phyloP scores from a whole-genome alignment of 2,888 invertebrate species.

The Amitus sp. region DNA sequence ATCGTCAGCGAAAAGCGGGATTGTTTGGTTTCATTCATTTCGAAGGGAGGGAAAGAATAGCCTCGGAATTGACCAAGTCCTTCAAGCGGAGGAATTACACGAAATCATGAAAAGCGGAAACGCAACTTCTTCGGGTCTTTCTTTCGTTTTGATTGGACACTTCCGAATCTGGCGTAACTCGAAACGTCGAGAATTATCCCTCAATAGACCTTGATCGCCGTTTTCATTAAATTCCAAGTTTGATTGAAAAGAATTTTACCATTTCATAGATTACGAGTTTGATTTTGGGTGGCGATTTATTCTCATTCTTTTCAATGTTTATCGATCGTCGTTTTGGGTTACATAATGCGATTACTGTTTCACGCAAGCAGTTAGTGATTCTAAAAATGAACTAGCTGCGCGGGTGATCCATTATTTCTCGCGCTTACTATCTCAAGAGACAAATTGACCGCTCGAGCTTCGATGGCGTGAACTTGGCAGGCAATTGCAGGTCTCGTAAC shows the following conservation, averaged over 20 bases:
- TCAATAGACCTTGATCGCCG: background rate
- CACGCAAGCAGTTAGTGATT: too few relatives aligned
- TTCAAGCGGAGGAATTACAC: slow-evolving; percentile 9
- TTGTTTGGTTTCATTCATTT: slow-evolving; percentile 26
- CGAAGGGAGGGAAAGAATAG: slow-evolving; percentile 25
- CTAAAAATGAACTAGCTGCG: background rate
- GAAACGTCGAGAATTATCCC: background rate
- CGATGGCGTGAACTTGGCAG: too few relatives aligned
- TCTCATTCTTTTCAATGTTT: too few relatives aligned
- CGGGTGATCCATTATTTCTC: background rate
- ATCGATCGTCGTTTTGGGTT: too few relatives aligned
- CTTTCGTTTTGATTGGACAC: slow-evolving; percentile 1
- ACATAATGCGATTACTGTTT: too few relatives aligned
- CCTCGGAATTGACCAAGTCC: slow-evolving; percentile 26
- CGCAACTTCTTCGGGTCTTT: too few relatives aligned
- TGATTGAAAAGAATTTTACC: too few relatives aligned
- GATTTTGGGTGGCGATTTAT: too few relatives aligned
- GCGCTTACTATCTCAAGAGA: background rate
- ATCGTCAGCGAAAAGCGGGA: slow-evolving; percentile 37
- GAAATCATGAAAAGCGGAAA: slow-evolving; percentile 24
- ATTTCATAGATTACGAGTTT: too few relatives aligned
- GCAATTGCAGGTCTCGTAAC: too few relatives aligned
- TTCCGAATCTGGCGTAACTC: background rate
- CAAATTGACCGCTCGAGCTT: background rate
- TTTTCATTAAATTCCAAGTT: too few relatives aligned